A percentile compares a stretch with the other conserved stretches of the same genome.
These are phyloP conservation scores for Keiferia lycopersicella DNA, from an alignment of 2,888 invertebrate genomes.

Conservation along the genomic window DNA sequence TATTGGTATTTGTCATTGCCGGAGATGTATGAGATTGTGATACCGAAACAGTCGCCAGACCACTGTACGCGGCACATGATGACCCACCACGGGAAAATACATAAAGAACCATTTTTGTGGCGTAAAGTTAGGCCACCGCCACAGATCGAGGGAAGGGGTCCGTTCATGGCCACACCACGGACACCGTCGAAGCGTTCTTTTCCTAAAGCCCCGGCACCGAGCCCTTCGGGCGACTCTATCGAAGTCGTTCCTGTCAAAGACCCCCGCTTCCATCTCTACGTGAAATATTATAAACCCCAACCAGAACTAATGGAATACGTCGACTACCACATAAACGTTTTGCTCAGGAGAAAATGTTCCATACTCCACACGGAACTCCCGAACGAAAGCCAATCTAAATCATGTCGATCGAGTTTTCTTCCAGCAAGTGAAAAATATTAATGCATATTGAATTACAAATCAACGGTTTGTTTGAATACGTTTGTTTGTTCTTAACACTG, in stretches of 20 bases:
- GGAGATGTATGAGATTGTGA: slow-evolving; percentile 75
- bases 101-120: slow-evolving; percentile 71
- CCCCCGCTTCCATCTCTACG: slow-evolving; percentile 68
- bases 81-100: slow-evolving; percentile 60
- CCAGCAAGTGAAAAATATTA: slow-evolving; percentile 17
- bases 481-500: slow-evolving; percentile 52
- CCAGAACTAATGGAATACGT: slow-evolving; percentile 71
- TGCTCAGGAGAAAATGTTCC: slow-evolving; percentile 59
- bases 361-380: slow-evolving; percentile 52
- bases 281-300: slow-evolving; percentile 66
- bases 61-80: slow-evolving; percentile 50
- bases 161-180: slow-evolving; percentile 52
- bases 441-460: slow-evolving; percentile 43
- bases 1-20: slow-evolving; percentile 76
- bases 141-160: slow-evolving; percentile 53
- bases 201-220: slow-evolving; percentile 49
- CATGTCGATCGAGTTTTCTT: slow-evolving; percentile 29
- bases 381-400: slow-evolving; percentile 27
- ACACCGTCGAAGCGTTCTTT: slow-evolving; percentile 40
- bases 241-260: slow-evolving; percentile 49
- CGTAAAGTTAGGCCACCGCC: slow-evolving; percentile 49
- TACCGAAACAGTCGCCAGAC: slow-evolving; percentile 37
- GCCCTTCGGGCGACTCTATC: slow-evolving; percentile 34
- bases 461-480: slow-evolving; percentile 57
- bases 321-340: slow-evolving; percentile 65